Evolutionary conservation across 1,140 invertebrate genomes (phyloP).

Genomic region (Papilio glaucus): DNA sequence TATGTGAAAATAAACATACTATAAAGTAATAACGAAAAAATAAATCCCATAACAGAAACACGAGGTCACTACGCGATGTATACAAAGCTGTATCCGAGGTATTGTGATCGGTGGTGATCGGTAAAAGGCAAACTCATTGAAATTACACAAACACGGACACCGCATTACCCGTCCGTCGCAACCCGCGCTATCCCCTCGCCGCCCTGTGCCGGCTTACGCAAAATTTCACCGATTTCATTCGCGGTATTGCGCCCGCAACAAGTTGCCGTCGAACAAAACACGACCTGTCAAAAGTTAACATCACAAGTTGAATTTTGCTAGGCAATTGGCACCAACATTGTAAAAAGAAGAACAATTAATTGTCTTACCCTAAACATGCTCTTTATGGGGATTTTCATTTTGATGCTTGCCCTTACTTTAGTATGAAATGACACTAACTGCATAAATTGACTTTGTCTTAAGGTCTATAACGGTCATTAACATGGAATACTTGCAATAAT

Average conservation of each 20-base stretch:
- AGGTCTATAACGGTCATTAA: too few species aligned
- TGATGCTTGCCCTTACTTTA: too few species aligned
- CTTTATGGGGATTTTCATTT: too few species aligned
- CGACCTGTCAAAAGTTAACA: slow-evolving; percentile 4
- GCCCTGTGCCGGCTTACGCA: slow-evolving; percentile 8
- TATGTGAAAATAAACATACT: background rate
- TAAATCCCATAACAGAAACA: background rate
- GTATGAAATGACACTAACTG: too few species aligned
- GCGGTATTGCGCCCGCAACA: slow-evolving; percentile 28
- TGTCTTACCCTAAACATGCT: too few species aligned
- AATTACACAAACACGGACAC: slow-evolving; percentile 33
- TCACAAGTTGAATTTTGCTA: slow-evolving; percentile 26
- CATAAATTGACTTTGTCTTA: too few species aligned
- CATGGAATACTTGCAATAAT: too few species aligned
- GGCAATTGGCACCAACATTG: background rate
- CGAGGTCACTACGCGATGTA: background rate
- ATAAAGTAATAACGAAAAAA: background rate
- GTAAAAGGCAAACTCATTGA: slow-evolving; percentile 35
- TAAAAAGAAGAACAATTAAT: background rate
- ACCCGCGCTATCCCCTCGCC: background rate
- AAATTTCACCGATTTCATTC: slow-evolving; percentile 31
- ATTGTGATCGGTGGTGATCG: slow-evolving; percentile 31
- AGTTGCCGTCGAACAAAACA: slow-evolving; percentile 31
- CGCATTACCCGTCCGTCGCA: slow-evolving; percentile 1
- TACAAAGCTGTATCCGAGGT: slow-evolving; percentile 25